Percentiles rank a stretch among this genome's conserved stretches.
Conservation (phyloP, 2,888 invertebrate species). For the Chydorus sphaericus region DNA sequence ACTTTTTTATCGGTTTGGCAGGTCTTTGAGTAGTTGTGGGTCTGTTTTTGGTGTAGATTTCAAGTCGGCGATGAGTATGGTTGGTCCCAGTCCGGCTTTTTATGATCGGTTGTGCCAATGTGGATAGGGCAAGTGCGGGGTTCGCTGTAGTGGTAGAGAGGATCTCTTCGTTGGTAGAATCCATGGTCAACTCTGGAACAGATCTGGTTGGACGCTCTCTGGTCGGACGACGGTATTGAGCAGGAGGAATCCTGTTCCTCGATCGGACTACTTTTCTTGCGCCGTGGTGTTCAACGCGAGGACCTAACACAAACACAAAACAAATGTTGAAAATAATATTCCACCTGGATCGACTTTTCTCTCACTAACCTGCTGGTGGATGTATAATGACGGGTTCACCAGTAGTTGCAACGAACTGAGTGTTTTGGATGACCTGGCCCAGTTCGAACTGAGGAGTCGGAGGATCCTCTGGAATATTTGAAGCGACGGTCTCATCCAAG, state of each 20-base stretch:
- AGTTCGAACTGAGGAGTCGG: neutral
- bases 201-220: neutral
- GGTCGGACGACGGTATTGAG: too few species aligned
- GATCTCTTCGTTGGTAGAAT: neutral
- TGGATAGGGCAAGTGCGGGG: neutral
- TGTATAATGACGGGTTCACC: too few species aligned
- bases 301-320: too few species aligned
- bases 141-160: neutral
- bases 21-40: neutral
- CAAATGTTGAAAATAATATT: too few species aligned
- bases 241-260: too few species aligned
- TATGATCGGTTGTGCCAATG: too few species aligned
- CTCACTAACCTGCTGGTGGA: neutral
- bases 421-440: neutral
- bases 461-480: constrained; percentile 8
- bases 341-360: neutral
- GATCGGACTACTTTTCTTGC: too few species aligned
- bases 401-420: too few species aligned
- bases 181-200: neutral
- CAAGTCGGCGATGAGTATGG: neutral
- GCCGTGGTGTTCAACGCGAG: too few species aligned
- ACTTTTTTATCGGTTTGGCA: neutral
- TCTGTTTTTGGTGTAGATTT: neutral
- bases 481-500: neutral
- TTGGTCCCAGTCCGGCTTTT: too few species aligned